Percentiles rank a stretch among this genome's conserved stretches.
These are phyloP conservation scores for Parauchenoglanis ngamensis DNA, from an alignment of 2,797 vertebrate genomes.

Conservation along the genomic window DNA sequence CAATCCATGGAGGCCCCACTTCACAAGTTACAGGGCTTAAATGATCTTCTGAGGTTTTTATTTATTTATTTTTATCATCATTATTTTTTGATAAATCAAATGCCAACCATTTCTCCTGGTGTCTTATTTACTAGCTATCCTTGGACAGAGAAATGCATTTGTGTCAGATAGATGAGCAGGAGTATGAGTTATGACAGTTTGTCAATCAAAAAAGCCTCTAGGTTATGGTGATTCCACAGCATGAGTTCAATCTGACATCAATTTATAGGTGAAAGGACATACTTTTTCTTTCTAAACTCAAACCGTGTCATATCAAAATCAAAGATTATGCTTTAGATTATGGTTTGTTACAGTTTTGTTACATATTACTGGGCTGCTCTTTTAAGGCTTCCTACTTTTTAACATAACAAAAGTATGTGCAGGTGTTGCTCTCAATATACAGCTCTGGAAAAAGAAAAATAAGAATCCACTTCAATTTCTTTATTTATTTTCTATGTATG, in stretches of 20 bases:
- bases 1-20: no score
- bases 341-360: background rate
- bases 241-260: background rate
- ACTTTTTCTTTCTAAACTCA: background rate
- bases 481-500: no score
- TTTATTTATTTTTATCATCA: background rate
- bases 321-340: background rate
- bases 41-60: background rate
- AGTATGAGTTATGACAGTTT: background rate
- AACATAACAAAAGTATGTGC: background rate
- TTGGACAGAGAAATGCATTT: background rate
- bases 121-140: background rate
- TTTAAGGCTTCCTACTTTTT: background rate
- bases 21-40: no score
- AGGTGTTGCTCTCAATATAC: background rate
- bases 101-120: background rate
- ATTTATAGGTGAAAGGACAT: background rate
- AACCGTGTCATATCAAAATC: background rate
- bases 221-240: background rate
- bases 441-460: no score
- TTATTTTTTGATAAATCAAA: background rate
- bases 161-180: background rate
- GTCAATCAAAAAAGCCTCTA: slow-evolving; percentile 13
- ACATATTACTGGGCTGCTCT: background rate
- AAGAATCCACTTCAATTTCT: no score